Evolutionary conservation across 2,113 vertebrate species (phyloP).

Genomic region (Tragelaphus buxtoni): DNA sequence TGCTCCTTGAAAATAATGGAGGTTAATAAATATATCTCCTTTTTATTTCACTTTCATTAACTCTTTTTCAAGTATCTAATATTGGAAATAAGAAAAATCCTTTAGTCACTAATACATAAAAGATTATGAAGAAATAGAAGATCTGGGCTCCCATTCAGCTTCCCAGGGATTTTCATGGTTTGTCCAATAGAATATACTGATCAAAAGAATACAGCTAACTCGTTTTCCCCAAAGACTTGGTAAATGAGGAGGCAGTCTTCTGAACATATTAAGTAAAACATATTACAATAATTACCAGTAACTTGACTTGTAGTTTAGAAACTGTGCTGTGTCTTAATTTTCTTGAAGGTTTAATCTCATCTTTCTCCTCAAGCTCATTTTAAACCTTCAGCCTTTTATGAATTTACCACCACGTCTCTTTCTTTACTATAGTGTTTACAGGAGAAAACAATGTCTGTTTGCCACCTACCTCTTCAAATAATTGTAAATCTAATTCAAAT

Average conservation of each 20-base stretch:
- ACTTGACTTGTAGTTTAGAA: background rate
- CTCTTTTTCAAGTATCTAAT: background rate
- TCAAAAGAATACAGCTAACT: background rate
- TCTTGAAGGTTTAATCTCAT: background rate
- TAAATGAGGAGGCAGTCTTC: background rate
- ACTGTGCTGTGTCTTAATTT: background rate
- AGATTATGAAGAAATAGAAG: background rate
- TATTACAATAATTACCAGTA: background rate
- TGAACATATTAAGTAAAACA: background rate
- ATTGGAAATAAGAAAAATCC: background rate
- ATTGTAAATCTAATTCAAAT: background rate
- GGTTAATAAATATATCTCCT: background rate
- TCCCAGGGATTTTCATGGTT: background rate
- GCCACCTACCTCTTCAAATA: background rate
- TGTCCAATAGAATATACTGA: background rate
- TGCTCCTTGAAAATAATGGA: background rate
- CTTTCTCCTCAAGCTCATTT: background rate
- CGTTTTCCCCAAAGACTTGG: background rate
- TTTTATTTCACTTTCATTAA: background rate
- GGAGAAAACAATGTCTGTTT: background rate
- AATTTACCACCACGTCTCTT: background rate
- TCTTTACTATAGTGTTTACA: background rate
- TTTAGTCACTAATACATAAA: background rate
- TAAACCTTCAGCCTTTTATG: background rate
- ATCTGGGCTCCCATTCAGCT: background rate